A percentile compares a stretch with the other conserved stretches of the same genome.
These are phyloP conservation scores for Nematolebias whitei DNA, from an alignment of 2,113 vertebrate genomes.

Conservation along the genomic window DNA sequence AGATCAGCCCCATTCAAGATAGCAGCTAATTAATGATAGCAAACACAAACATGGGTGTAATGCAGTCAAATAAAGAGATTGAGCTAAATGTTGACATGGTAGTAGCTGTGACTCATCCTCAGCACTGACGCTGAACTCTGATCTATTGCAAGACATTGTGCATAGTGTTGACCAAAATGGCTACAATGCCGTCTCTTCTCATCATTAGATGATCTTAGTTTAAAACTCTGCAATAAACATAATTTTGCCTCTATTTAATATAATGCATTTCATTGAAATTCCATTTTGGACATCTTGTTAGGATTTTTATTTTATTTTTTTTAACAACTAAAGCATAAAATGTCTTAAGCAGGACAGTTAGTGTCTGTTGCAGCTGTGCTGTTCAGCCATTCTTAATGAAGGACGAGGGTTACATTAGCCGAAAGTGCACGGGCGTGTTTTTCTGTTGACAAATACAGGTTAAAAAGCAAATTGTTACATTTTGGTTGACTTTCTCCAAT, in stretches of 20 bases:
- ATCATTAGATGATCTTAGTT: neutral
- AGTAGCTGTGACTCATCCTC: too few relatives aligned
- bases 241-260: neutral
- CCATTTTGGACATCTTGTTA: slow-evolving; percentile 11
- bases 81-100: too few relatives aligned
- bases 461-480: slow-evolving; percentile 10
- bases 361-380: neutral
- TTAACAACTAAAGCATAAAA: slow-evolving; percentile 6
- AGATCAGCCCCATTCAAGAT: too few relatives aligned
- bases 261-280: slow-evolving; percentile 3
- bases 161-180: too few relatives aligned
- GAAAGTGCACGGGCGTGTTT: neutral
- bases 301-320: slow-evolving; percentile 21
- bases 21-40: too few relatives aligned
- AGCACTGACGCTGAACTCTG: too few relatives aligned
- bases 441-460: neutral
- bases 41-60: too few relatives aligned
- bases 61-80: too few relatives aligned
- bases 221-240: slow-evolving; percentile 28
- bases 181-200: too few relatives aligned
- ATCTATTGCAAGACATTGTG: too few relatives aligned
- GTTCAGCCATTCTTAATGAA: slow-evolving; percentile 1
- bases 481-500: slow-evolving; percentile 11
- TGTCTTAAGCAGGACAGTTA: slow-evolving; percentile 15
- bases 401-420: neutral